Conservation (phyloP, 2,113 vertebrate genomes). For the Pampusana beccarii region DNA sequence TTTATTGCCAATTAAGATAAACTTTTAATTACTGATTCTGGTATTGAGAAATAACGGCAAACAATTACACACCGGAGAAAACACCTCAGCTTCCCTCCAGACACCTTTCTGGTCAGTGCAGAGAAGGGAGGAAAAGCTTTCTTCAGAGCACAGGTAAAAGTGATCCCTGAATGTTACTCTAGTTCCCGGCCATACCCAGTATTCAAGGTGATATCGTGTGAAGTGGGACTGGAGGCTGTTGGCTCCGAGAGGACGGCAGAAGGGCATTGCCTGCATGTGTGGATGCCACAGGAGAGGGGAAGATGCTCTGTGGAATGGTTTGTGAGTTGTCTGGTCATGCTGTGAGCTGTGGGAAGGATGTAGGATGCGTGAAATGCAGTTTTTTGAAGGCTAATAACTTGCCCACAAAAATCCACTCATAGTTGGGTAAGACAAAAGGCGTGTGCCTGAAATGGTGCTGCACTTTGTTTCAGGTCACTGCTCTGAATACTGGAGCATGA, state of each 20-base stretch:
- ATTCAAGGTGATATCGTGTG: neutral
- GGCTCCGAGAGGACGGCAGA: neutral
- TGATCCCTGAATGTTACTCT: neutral
- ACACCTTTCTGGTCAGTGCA: neutral
- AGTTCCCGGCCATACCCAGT: fast-evolving
- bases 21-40: neutral
- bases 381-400: neutral
- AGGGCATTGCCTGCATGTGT: fast-evolving
- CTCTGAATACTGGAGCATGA: neutral
- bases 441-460: neutral
- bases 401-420: neutral
- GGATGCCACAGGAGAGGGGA: neutral
- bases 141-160: neutral
- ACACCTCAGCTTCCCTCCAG: neutral
- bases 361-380: neutral
- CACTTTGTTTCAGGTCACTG: neutral
- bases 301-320: neutral
- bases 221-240: neutral
- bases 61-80: neutral
- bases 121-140: neutral
- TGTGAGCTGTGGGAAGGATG: neutral
- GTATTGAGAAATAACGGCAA: neutral
- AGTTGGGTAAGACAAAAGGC: neutral
- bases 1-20: neutral
- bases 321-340: fast-evolving